phyloP scores from a whole-genome alignment of 1,140 invertebrate species.

The Pentalonia nigronervosa region DNA sequence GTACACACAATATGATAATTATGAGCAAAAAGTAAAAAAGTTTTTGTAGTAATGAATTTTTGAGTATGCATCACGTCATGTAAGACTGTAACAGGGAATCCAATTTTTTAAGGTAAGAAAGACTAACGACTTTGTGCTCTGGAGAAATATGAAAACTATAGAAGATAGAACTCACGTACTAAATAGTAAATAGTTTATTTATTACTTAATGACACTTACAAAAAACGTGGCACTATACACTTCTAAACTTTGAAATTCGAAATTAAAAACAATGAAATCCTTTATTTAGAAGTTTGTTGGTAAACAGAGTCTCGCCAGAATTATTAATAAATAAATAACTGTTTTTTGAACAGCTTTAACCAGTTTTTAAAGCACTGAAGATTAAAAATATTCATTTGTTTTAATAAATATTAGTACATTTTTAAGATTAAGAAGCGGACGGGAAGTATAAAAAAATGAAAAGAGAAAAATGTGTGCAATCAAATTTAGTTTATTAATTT shows the following conservation, averaged over 20 bases:
- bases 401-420: neutral
- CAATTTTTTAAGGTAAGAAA: neutral
- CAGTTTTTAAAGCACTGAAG: neutral
- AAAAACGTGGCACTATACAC: neutral
- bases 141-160: neutral
- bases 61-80: neutral
- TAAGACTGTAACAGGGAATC: neutral
- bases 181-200: neutral
- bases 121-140: neutral
- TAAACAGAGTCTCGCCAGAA: neutral
- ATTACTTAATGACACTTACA: neutral
- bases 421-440: neutral
- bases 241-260: neutral
- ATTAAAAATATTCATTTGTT: neutral
- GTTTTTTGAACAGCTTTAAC: neutral
- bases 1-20: neutral
- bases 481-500: neutral
- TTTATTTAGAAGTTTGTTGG: neutral
- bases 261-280: neutral
- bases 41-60: conserved; percentile 17
- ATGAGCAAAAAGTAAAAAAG: neutral
- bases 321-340: neutral
- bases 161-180: neutral
- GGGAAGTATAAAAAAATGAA: neutral
- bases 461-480: neutral